Evolutionary conservation across 2,888 invertebrate genomes (phyloP).

Genomic region (Pomacea canaliculata): DNA sequence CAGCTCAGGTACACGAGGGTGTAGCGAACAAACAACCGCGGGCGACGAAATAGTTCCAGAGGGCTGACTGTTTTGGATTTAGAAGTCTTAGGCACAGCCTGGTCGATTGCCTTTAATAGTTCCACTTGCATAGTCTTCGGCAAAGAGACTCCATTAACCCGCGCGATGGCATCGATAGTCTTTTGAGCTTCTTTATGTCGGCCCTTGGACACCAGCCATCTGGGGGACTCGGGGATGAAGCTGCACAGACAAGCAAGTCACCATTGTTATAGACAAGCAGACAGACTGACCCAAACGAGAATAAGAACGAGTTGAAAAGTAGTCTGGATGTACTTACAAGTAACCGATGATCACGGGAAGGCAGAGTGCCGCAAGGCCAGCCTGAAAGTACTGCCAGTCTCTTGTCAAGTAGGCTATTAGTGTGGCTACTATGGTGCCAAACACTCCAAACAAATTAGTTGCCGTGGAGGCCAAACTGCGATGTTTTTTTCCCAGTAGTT

Average conservation of each 20-base stretch:
- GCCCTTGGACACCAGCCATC: slow-evolving; percentile 25
- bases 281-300: too few relatives aligned
- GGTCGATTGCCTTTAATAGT: not conserved
- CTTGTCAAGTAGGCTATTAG: too few relatives aligned
- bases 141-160: slow-evolving; percentile 1
- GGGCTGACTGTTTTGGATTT: slow-evolving; percentile 5
- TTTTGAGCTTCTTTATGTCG: slow-evolving; percentile 68
- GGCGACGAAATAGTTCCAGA: not conserved
- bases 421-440: not conserved
- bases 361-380: too few relatives aligned
- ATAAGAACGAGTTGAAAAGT: too few relatives aligned
- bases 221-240: slow-evolving; percentile 24
- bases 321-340: too few relatives aligned
- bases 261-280: too few relatives aligned
- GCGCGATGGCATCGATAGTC: slow-evolving; percentile 16
- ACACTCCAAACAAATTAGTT: not conserved
- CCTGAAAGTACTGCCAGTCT: too few relatives aligned
- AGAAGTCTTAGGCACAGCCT: not conserved
- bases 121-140: not conserved
- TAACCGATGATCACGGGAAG: too few relatives aligned
- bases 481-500: too few relatives aligned
- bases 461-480: too few relatives aligned
- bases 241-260: not conserved
- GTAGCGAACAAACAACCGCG: slow-evolving; percentile 15
- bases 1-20: slow-evolving; percentile 11